These are phyloP conservation scores for Chrysolina americana DNA, from an alignment of 2,888 invertebrate genomes.

Conservation along the genomic window DNA sequence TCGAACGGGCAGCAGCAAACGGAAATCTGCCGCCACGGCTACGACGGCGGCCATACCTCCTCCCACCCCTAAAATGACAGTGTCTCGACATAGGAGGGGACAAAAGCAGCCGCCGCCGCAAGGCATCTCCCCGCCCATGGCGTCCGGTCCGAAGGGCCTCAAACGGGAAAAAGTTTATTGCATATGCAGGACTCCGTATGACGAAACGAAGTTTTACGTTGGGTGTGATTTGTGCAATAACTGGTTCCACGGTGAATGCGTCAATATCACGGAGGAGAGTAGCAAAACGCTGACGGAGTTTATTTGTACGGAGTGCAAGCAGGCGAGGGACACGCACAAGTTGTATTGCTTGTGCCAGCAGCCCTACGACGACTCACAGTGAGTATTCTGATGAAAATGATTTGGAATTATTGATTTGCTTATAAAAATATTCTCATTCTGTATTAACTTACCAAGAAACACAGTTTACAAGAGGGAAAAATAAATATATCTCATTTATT, in stretches of 20 bases:
- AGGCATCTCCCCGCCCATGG: constrained; percentile 36
- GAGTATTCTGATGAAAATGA: constrained; percentile 67
- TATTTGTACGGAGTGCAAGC: constrained; percentile 88
- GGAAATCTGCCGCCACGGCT: constrained; percentile 71
- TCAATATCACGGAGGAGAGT: constrained; percentile 92
- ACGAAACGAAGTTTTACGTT: constrained; percentile 97
- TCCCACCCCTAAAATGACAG: constrained; percentile 46
- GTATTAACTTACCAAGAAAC: too few relatives aligned
- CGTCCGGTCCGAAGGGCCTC: constrained; percentile 35
- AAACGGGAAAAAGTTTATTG: constrained; percentile 77
- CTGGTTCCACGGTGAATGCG: constrained; percentile 99
- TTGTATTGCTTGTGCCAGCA: constrained; percentile 96
- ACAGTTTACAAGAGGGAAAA: too few relatives aligned
- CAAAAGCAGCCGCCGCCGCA: constrained; percentile 46
- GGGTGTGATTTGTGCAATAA: constrained; percentile 98
- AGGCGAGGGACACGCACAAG: constrained; percentile 90
- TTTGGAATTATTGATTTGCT: too few relatives aligned
- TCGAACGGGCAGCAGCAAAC: constrained; percentile 74
- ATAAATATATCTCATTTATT: too few relatives aligned
- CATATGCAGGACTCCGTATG: constrained; percentile 94
- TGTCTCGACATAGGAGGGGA: constrained; percentile 49
- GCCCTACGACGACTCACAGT: constrained; percentile 98
- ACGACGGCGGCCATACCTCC: constrained; percentile 63
- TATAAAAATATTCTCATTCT: too few relatives aligned
- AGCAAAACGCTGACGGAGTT: constrained; percentile 93